Evolutionary conservation across 2,888 invertebrate genomes (phyloP).

Genomic region (Allacma fusca): DNA sequence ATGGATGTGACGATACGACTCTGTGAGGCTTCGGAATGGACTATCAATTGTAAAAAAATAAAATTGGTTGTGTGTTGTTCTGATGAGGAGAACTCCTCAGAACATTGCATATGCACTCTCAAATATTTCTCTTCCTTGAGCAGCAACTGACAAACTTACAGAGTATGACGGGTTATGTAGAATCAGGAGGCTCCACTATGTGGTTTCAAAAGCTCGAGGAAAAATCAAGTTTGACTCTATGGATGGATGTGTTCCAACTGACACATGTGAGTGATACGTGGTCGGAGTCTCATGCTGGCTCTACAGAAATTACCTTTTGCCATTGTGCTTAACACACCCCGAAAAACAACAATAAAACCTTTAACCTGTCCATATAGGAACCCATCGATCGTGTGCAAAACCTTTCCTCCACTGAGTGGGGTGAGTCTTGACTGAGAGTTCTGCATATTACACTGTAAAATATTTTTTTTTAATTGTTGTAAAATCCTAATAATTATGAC

Average conservation of each 20-base stretch:
- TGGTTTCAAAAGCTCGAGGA: background rate
- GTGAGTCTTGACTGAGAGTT: background rate
- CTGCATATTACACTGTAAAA: background rate
- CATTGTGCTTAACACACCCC: slow-evolving; percentile 9
- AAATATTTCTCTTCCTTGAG: background rate
- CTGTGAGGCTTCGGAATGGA: background rate
- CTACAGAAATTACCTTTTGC: slow-evolving; percentile 23
- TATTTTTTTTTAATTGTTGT: background rate
- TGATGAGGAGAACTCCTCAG: too few species aligned
- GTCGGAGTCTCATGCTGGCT: slow-evolving; percentile 14
- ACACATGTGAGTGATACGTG: slow-evolving; percentile 23
- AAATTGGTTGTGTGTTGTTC: too few species aligned
- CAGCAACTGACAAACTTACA: too few species aligned
- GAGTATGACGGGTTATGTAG: background rate
- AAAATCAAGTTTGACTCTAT: background rate
- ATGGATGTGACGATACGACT: background rate
- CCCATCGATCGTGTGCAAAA: background rate
- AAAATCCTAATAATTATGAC: too few species aligned
- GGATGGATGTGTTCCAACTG: slow-evolving; percentile 6
- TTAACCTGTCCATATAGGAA: slow-evolving; percentile 3
- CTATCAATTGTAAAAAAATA: background rate
- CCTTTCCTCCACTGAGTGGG: too few species aligned
- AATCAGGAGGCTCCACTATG: background rate
- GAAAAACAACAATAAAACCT: slow-evolving; percentile 35
- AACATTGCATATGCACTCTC: background rate